Conservation (phyloP, 2,113 vertebrate species). For the Macquaria ambigua region DNA sequence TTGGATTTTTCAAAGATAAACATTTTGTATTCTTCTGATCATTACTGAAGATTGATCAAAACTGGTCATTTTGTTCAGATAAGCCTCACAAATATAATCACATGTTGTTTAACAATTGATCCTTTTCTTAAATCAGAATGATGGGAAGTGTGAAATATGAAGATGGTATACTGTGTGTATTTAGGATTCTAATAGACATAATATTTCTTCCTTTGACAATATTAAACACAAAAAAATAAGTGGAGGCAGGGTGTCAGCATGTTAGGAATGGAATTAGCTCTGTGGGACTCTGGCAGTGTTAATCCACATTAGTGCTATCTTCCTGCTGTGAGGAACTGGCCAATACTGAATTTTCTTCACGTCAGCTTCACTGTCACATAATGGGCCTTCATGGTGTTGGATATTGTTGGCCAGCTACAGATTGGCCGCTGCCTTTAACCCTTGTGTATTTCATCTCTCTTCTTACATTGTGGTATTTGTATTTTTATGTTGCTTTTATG, state of each 20-base stretch:
- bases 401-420: background rate
- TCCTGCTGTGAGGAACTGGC: slow-evolving; percentile 8
- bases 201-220: background rate
- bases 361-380: background rate
- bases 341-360: background rate
- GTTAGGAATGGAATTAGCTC: slow-evolving; percentile 11
- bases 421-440: background rate
- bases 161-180: background rate
- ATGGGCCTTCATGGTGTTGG: background rate
- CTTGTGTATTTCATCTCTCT: background rate
- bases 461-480: background rate
- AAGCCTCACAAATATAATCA: background rate
- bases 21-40: too few relatives aligned
- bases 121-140: background rate
- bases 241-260: background rate
- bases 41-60: too few relatives aligned
- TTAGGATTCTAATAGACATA: background rate
- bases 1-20: background rate
- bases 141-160: background rate
- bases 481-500: background rate
- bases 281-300: background rate
- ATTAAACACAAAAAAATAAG: background rate
- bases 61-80: background rate
- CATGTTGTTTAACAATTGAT: background rate
- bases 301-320: slow-evolving; percentile 5